Evolutionary conservation across 2,797 vertebrate species (phyloP).

Genomic region (Gymnoscopelus microlampas): DNA sequence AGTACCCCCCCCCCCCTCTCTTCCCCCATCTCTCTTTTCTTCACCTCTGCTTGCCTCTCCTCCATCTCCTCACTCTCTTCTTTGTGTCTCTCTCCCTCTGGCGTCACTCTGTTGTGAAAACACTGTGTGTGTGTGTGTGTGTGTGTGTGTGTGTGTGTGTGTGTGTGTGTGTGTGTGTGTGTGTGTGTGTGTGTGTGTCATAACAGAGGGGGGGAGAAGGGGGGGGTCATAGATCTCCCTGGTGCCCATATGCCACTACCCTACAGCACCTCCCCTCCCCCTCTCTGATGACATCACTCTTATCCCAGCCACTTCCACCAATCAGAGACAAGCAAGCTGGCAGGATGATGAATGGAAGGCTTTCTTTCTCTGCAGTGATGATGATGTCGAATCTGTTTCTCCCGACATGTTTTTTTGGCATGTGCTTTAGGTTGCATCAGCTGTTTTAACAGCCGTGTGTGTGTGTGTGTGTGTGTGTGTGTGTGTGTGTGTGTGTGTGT

Average conservation of each 20-base stretch:
- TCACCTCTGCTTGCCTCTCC: neutral
- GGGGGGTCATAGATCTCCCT: slow-evolving; percentile 26
- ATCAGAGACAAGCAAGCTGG: slow-evolving; percentile 38
- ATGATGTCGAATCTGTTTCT: slow-evolving; percentile 24
- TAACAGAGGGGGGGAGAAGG: slow-evolving; percentile 1
- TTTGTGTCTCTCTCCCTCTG: neutral
- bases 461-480: slow-evolving; percentile 20
- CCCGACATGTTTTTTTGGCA: slow-evolving; percentile 29
- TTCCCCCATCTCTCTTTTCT: neutral
- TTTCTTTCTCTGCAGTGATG: slow-evolving; percentile 55
- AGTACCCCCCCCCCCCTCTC: neutral
- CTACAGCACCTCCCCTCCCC: slow-evolving; percentile 24
- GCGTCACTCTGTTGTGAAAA: slow-evolving; percentile 17
- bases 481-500: neutral
- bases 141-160: slow-evolving; percentile 32
- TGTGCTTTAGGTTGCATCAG: slow-evolving; percentile 46
- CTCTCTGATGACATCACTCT: slow-evolving; percentile 24
- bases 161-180: slow-evolving; percentile 31
- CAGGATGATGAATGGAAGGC: slow-evolving; percentile 59
- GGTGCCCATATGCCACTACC: slow-evolving; percentile 46
- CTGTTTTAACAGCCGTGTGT: slow-evolving; percentile 30
- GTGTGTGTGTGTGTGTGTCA: slow-evolving; percentile 4
- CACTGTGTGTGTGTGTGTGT: slow-evolving; percentile 32
- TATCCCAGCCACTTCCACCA: slow-evolving; percentile 46
- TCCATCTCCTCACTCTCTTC: neutral